A percentile compares a stretch with the other conserved stretches of the same genome.
phyloP scores from a whole-genome alignment of 2,888 invertebrate species.

The Polydrusus cervinus region DNA sequence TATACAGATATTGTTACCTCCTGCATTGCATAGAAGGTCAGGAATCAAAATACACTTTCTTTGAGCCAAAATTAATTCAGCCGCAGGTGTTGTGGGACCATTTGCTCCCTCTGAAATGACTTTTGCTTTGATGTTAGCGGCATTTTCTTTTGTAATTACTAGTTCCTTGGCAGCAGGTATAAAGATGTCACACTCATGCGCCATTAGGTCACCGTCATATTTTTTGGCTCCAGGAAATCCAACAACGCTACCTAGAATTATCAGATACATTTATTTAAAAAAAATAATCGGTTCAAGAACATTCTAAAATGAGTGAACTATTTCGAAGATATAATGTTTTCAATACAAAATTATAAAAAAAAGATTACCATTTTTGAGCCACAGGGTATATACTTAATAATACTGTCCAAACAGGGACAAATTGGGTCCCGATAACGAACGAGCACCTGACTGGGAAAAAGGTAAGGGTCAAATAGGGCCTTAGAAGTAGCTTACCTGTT shows the following conservation, averaged over 20 bases:
- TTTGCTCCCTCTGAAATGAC: slow-evolving; percentile 97
- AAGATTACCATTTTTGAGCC: too few relatives aligned
- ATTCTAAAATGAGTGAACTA: too few relatives aligned
- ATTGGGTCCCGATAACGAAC: too few relatives aligned
- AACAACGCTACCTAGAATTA: slow-evolving; percentile 76
- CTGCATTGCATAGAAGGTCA: slow-evolving; percentile 90
- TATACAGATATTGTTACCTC: slow-evolving; percentile 66
- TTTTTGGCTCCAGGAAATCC: slow-evolving; percentile 94
- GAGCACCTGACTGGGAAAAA: too few relatives aligned
- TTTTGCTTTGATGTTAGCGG: slow-evolving; percentile 90
- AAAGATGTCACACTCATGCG: slow-evolving; percentile 95
- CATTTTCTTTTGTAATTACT: slow-evolving; percentile 92
- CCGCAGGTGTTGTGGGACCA: slow-evolving; percentile 96
- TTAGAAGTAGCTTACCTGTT: too few relatives aligned
- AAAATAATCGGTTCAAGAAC: too few relatives aligned
- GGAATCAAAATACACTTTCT: slow-evolving; percentile 93
- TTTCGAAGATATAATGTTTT: too few relatives aligned
- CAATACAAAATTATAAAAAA: too few relatives aligned
- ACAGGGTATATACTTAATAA: too few relatives aligned
- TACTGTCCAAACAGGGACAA: too few relatives aligned
- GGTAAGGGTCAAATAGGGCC: too few relatives aligned
- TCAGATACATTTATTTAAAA: too few relatives aligned
- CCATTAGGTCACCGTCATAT: slow-evolving; percentile 86
- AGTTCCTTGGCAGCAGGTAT: slow-evolving; percentile 97
- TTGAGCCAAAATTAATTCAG: slow-evolving; percentile 91